A percentile compares a stretch with the other conserved stretches of the same genome.
Evolutionary conservation across 1,140 invertebrate species (phyloP).

Genomic region (Brachionus plicatilis): DNA sequence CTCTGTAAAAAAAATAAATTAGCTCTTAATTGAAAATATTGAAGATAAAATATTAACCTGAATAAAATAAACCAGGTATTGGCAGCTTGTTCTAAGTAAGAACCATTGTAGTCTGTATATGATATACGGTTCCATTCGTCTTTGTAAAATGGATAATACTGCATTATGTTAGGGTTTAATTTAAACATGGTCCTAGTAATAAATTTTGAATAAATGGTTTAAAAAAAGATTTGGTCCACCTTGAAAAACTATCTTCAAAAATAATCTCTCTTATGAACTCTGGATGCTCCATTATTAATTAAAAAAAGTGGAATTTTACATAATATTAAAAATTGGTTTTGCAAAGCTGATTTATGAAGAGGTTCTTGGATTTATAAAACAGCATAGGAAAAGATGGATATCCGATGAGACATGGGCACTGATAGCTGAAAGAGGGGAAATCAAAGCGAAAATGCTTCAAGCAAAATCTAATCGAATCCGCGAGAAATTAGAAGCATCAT

Average conservation of each 20-base stretch:
- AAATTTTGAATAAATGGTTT: not conserved
- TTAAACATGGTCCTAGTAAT: constrained; percentile 51
- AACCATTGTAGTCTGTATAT: constrained; percentile 51
- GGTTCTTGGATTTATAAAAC: too few relatives aligned
- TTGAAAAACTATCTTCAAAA: not conserved
- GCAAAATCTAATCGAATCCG: too few relatives aligned
- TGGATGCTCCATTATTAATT: too few relatives aligned
- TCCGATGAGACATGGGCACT: too few relatives aligned
- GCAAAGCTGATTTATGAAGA: too few relatives aligned
- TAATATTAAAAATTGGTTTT: too few relatives aligned
- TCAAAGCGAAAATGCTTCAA: too few relatives aligned
- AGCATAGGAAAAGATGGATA: too few relatives aligned
- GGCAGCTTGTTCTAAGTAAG: constrained; percentile 49
- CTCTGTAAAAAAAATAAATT: constrained; percentile 46
- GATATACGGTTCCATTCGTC: constrained; percentile 56
- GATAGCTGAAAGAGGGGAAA: too few relatives aligned
- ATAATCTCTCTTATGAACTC: not conserved
- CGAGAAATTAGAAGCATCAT: too few relatives aligned
- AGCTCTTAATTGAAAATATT: constrained; percentile 51
- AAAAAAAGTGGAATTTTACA: too few relatives aligned
- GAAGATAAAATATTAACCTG: constrained; percentile 52
- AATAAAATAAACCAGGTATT: constrained; percentile 55
- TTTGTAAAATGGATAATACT: constrained; percentile 52
- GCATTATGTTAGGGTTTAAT: constrained; percentile 49
- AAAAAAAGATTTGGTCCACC: not conserved